Conservation (phyloP, 2,888 invertebrate species). For the Xestia c-nigrum region DNA sequence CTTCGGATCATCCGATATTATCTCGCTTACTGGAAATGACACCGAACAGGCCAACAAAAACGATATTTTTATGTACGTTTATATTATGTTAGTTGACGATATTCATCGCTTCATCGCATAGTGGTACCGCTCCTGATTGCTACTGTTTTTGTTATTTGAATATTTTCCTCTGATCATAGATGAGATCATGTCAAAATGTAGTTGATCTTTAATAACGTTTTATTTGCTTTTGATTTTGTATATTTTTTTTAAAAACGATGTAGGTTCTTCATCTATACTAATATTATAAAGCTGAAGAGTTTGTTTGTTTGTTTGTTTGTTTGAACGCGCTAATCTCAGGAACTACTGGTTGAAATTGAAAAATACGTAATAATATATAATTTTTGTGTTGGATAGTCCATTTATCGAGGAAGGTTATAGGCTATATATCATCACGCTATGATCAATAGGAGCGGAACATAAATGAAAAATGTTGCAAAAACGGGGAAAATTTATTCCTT, state of each 20-base stretch:
- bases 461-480: no score
- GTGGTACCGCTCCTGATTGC: conserved; percentile 36
- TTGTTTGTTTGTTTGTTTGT: no score
- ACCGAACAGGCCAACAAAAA: conserved; percentile 38
- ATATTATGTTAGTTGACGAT: conserved; percentile 25
- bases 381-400: no score
- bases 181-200: not conserved
- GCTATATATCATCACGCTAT: no score
- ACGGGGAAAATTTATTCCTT: no score
- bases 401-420: no score
- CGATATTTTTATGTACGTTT: conserved; percentile 35
- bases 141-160: conserved; percentile 41
- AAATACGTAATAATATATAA: no score
- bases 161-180: conserved; percentile 1
- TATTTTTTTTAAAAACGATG: not conserved
- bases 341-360: no score
- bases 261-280: not conserved
- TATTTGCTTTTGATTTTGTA: not conserved
- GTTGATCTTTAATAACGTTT: not conserved
- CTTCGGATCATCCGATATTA: conserved; percentile 57
- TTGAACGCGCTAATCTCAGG: no score
- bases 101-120: conserved; percentile 47
- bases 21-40: conserved; percentile 60
- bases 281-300: no score
- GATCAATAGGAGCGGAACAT: no score